A percentile compares a stretch with the other conserved stretches of the same genome.
phyloP scores from a whole-genome alignment of 2,888 invertebrate species.

The Parnassius orleans region DNA sequence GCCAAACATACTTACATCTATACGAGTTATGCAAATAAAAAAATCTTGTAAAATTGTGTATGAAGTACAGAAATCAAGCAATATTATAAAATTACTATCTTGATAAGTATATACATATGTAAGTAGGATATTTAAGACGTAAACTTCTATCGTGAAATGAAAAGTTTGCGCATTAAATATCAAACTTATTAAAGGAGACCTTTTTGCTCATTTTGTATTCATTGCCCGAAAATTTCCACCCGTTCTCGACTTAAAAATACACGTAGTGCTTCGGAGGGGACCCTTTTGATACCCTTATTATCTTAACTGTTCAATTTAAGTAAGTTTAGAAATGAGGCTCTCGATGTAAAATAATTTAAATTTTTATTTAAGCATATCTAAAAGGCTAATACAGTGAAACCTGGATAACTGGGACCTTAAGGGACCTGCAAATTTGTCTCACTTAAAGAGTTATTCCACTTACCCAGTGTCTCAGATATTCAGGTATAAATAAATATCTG shows the following conservation, averaged over 20 bases:
- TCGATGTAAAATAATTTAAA: not conserved
- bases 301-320: slow-evolving; percentile 25
- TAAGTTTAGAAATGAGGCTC: slow-evolving; percentile 7
- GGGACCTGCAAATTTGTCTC: too few relatives aligned
- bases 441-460: too few relatives aligned
- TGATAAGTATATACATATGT: not conserved
- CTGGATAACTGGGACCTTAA: too few relatives aligned
- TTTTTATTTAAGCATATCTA: slow-evolving; percentile 23
- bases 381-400: not conserved
- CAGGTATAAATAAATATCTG: too few relatives aligned
- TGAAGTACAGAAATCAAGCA: too few relatives aligned
- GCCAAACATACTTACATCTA: too few relatives aligned
- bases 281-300: slow-evolving; percentile 26
- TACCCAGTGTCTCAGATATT: too few relatives aligned
- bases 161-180: slow-evolving; percentile 22
- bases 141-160: slow-evolving; percentile 22
- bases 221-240: slow-evolving; percentile 23
- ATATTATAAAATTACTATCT: too few relatives aligned
- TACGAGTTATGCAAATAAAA: too few relatives aligned
- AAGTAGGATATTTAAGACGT: slow-evolving; percentile 14
- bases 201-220: slow-evolving; percentile 26
- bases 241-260: slow-evolving; percentile 25
- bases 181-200: slow-evolving; percentile 13
- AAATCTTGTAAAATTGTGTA: too few relatives aligned
- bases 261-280: slow-evolving; percentile 11